Evolutionary conservation across 1,140 invertebrate species (phyloP), one percentile per base, ranked within the genome.

Genomic region (Manduca sexta): DNA sequence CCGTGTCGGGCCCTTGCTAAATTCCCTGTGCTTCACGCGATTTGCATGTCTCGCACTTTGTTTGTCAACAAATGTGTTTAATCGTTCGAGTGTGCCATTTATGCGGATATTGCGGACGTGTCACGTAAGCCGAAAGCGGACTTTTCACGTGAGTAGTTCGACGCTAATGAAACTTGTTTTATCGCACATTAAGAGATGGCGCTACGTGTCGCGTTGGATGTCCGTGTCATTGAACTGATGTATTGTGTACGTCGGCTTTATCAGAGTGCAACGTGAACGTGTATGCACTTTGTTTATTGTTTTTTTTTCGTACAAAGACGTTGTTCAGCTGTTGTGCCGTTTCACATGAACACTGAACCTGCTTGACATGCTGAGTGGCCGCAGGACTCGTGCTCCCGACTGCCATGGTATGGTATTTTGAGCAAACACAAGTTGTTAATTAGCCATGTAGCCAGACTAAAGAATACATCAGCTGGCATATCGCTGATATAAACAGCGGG

Each of bases 1-100:
- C 69, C 69, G 70, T 69, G 60, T 62, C 59, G 67, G 71, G 75
- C 78, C 78, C 75, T 82, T 76, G 72, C 45, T 60, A 69, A 69
- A 56, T 70, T 45, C 59, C 53, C 33, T 69, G 69, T 70, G 45
- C 59, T 56, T 34, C 48, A 56, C 64, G 60, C 57, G 58, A 69
- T 71, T 68, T 59, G 67, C 53, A 68, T 70, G 61, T 44, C 30
- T 35, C 40, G 31, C 49, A 42, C 37, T 45, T 64, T 68, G 68
- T 62, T 72, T 69, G 41, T 68, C 64, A 69, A 70, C 63, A 69
- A 72, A 68, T 69, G 62, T 61, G 63, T 49, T 52, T 56, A 64
- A 48, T 63, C 52, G 66, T 70, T 61, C 31, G 60, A 70, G 58
- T 48, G 64, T 74, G 61, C 54, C 52, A 57, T 64, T 60, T 61